Percentiles rank a stretch among this genome's conserved stretches.
phyloP scores from a whole-genome alignment of 2,797 vertebrate species.

The Chelon labrosus region DNA sequence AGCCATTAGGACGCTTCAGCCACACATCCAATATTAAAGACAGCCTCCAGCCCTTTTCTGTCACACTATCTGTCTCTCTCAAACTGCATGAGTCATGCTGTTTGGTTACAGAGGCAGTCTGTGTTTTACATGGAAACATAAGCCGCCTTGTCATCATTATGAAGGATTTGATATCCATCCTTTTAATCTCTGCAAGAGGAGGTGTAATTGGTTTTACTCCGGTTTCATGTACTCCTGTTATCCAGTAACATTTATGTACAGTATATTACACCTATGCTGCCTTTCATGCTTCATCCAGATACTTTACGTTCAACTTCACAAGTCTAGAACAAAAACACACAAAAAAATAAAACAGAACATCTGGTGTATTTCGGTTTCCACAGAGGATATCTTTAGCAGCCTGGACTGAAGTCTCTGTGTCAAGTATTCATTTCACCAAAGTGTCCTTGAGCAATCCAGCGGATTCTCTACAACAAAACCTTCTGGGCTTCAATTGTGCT shows the following conservation, averaged over 20 bases:
- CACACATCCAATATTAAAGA: constrained; percentile 79
- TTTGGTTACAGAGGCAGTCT: constrained; percentile 58
- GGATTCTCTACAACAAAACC: neutral
- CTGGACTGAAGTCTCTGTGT: constrained; percentile 8
- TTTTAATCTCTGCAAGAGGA: constrained; percentile 42
- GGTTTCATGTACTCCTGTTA: neutral
- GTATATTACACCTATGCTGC: too few species aligned
- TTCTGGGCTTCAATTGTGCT: neutral
- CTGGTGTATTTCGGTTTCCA: neutral
- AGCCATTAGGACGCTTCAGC: constrained; percentile 72
- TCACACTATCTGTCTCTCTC: constrained; percentile 66
- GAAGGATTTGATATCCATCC: constrained; percentile 36
- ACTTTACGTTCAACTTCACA: too few species aligned
- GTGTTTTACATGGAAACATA: constrained; percentile 68
- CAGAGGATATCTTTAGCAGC: neutral
- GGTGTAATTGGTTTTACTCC: constrained; percentile 29
- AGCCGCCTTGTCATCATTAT: constrained; percentile 54
- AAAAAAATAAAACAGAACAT: neutral
- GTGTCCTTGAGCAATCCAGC: neutral
- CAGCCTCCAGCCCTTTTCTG: constrained; percentile 61
- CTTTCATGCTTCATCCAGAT: too few species aligned
- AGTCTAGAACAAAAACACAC: too few species aligned
- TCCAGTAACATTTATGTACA: neutral
- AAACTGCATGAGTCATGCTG: constrained; percentile 68
- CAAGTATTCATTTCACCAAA: constrained; percentile 5